Base-by-base conservation (phyloP, 1,140 invertebrate genomes). In the Ceratoteleas bidentatus region DNA sequence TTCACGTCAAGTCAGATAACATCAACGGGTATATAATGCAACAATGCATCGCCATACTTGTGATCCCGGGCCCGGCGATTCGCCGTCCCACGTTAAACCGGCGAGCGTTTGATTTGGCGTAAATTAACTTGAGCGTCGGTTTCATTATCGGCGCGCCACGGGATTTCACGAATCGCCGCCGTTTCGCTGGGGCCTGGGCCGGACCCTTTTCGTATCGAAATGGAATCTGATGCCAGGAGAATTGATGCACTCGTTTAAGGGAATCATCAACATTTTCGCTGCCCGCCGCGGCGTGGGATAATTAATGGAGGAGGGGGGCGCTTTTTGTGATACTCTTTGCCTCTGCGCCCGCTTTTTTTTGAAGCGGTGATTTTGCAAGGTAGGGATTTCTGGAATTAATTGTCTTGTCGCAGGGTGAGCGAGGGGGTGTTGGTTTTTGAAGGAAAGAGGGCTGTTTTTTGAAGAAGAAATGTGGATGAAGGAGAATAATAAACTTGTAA, bases 1-100 rank as follows among this genome's bases (percentile, higher is more conserved):
- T 89, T 86, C 86, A 88, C 82, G 85, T 88, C 84, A 83, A 74
- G 81, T 24, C 81, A 85, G 86, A 87, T 87, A 86, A 85, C 83
- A 87, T 87, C 86, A 84, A 81, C 61, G 75, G 69, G 80, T 72
- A 73, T 84, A 84, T 83, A 85, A 81, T 81, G 79, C 84, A 86
- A 87, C 84, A 87, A 87, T 86, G 70, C 83, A 75, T 64, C 69
- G 74, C 66, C 56, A 70, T 78, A 68, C 61, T 70, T 43, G 60
- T 68, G 74, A 58, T 72, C 66, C 60, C 54, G 58, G 54, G 62
- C 52, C 65, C 62, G 72, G 73, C 70, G 56, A 68, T 75, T 81
- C 74, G 74, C 78, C 83, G 65, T 77, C 79, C 78, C 74, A 81
- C 74, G 78, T 84, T 81, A 75, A 73, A 65, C 65, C 60, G 79